Evolutionary conservation across 2,888 invertebrate genomes (phyloP).

Genomic region (Scaptomyza caliginosa): DNA sequence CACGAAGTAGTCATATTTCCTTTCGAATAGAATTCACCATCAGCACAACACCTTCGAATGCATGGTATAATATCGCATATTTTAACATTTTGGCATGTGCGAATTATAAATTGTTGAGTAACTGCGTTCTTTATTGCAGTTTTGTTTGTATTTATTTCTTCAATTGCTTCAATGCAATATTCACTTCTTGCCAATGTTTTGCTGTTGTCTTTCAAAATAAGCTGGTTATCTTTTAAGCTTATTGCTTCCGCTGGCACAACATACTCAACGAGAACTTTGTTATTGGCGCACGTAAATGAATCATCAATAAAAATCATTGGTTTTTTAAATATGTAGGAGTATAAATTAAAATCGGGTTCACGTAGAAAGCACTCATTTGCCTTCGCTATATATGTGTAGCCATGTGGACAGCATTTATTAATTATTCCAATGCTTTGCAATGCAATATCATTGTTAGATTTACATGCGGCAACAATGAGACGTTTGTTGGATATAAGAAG

Average conservation of each 20-base stretch:
- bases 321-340: constrained; percentile 65
- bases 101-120: constrained; percentile 57
- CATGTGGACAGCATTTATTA: constrained; percentile 81
- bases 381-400: constrained; percentile 68
- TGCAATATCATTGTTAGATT: constrained; percentile 28
- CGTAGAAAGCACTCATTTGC: constrained; percentile 60
- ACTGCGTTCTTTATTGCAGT: neutral
- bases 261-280: constrained; percentile 80
- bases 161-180: constrained; percentile 81
- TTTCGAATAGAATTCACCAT: constrained; percentile 77
- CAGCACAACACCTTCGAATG: constrained; percentile 80
- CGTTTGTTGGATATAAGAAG: constrained; percentile 55
- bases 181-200: constrained; percentile 55
- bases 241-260: constrained; percentile 61
- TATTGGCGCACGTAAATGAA: constrained; percentile 65
- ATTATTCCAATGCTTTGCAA: constrained; percentile 65
- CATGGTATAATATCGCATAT: constrained; percentile 76
- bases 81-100: constrained; percentile 62
- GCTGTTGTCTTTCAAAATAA: constrained; percentile 50
- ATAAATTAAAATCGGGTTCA: constrained; percentile 58
- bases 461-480: constrained; percentile 64
- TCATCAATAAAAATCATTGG: constrained; percentile 72
- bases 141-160: constrained; percentile 14
- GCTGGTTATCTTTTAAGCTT: constrained; percentile 56
- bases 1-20: constrained; percentile 76